Evolutionary conservation across 35 echinoderm and acorn worm genomes (phyloP), one percentile per base, ranked within the genome.

Genomic region (Ophioderma brevispina): DNA sequence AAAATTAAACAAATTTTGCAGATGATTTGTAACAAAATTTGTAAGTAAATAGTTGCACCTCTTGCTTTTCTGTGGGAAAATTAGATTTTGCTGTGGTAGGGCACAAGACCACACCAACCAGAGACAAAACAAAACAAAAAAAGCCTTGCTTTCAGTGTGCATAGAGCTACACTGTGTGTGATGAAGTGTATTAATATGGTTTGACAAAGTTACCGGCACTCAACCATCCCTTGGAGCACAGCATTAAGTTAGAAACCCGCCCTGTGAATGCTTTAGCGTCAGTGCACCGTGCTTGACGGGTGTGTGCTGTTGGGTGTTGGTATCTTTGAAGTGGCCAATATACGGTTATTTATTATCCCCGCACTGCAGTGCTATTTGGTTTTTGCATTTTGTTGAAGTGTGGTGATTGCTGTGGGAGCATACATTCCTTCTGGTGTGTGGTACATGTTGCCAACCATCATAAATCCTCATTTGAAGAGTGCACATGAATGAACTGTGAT

Each of bases 141-240:
- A 70, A 70, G 59, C 59, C 59, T 70, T 70, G 59, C 59, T 70
- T 70, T 70, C 59, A 70, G 59, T 70, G 59, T 70, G 59, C 59
- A 70, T 70, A 13, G 15, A 70, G 59, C 59, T 15, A 70, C 59
- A 70, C 59, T 70, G 59, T 70, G 59, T 70, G 59, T 70, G 59
- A 70, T 70, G 59, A 70, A 70, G 59, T 70, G 59, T 70, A 70
- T 70, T 70, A 70, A 70, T 70, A 70, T n/a, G n/a, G n/a, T n/a
- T 52, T 21, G 8, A 52, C 59, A 70, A 25, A 70, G 59, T 6
- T 3, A 70, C 59, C 59, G n/a, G 23, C 59, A 70, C 59, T 70
- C 21, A 52, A 52, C 46, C 46, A 52, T 11, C 8, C 46, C 46
- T 21, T 52, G n/a, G n/a, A n/a, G n/a, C n/a, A n/a, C n/a, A n/a